These are phyloP conservation scores for Muscidifurax raptorellus DNA, from an alignment of 1,140 invertebrate species.

Conservation along the genomic window DNA sequence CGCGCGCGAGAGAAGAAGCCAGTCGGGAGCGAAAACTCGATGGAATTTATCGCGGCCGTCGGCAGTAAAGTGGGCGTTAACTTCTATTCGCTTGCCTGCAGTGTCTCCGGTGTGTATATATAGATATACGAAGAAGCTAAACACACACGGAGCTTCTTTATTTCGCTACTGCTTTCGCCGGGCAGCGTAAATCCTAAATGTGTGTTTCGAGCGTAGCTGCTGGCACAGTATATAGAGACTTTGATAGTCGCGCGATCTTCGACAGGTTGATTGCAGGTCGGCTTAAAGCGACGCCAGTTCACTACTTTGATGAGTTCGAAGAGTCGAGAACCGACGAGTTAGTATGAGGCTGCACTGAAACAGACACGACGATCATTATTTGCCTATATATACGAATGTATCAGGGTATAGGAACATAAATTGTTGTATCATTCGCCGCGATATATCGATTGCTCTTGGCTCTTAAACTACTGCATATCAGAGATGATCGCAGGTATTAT, in stretches of 20 bases:
- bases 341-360: too few relatives aligned
- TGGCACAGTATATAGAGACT: neutral
- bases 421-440: too few relatives aligned
- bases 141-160: conserved; percentile 23
- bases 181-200: conserved; percentile 42
- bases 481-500: too few relatives aligned
- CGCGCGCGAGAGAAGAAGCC: neutral
- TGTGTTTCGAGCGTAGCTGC: conserved; percentile 31
- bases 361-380: too few relatives aligned
- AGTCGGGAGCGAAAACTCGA: conserved; percentile 44
- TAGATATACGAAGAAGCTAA: neutral
- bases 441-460: neutral
- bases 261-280: neutral
- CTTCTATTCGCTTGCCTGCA: conserved; percentile 10
- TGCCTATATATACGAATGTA: too few relatives aligned
- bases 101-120: neutral
- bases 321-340: neutral
- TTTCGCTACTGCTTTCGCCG: neutral
- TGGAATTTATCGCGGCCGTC: conserved; percentile 47
- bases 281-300: neutral
- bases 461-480: neutral
- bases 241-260: neutral
- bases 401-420: too few relatives aligned
- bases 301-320: conserved; percentile 10
- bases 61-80: conserved; percentile 49